Conservation (phyloP, 2,113 vertebrate genomes). For the Chlamydotis undulata region DNA sequence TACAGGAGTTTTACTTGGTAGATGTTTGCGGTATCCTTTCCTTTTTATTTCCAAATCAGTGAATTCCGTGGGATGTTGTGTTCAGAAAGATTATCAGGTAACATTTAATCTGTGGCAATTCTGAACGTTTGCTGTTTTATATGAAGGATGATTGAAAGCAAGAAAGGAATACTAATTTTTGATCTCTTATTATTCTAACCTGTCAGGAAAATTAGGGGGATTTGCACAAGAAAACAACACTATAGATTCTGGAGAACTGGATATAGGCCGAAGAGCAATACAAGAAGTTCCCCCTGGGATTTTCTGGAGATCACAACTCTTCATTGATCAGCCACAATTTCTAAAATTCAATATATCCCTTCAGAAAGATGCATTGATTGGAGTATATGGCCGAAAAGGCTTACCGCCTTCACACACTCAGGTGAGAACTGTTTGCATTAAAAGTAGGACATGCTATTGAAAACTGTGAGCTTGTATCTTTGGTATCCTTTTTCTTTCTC, state of each 20-base stretch:
- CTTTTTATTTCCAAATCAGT: background rate
- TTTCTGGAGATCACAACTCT: conserved; percentile 95
- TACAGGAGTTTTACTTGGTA: conserved; percentile 7
- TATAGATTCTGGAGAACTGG: conserved; percentile 93
- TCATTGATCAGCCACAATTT: conserved; percentile 91
- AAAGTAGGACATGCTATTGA: background rate
- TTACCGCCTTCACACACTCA: conserved; percentile 96
- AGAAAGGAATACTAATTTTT: background rate
- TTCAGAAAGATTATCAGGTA: background rate
- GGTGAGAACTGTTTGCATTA: conserved; percentile 73
- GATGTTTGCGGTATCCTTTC: background rate
- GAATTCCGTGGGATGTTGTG: background rate
- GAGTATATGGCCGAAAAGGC: conserved; percentile 96
- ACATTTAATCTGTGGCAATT: conserved; percentile 1
- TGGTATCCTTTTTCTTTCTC: background rate
- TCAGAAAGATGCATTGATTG: conserved; percentile 95
- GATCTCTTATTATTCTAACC: conserved; percentile 30
- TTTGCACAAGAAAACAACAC: conserved; percentile 92
- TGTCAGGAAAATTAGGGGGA: conserved; percentile 82
- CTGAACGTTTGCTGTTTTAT: conserved; percentile 1
- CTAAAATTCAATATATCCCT: conserved; percentile 99
- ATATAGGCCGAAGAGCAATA: conserved; percentile 86
- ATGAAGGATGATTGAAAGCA: background rate
- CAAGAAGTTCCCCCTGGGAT: conserved; percentile 92
- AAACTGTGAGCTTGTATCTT: conserved; percentile 17